Evolutionary conservation across 2,113 vertebrate genomes (phyloP).

Genomic region (Brachypodius melanocephalos): DNA sequence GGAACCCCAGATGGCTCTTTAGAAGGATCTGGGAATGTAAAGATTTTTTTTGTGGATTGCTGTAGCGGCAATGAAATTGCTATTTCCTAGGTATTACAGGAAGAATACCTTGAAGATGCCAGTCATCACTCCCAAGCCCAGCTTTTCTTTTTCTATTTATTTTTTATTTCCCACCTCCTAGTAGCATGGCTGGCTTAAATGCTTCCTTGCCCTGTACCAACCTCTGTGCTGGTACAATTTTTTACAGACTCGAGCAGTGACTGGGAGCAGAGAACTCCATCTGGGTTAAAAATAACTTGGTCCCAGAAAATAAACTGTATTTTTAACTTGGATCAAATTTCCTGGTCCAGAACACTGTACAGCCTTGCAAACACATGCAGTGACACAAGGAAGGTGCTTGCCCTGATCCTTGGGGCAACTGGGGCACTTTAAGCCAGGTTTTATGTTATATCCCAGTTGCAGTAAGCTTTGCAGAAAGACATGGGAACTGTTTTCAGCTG

Average conservation of each 20-base stretch:
- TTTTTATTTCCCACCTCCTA: not conserved
- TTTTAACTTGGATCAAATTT: conserved; percentile 62
- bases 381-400: not conserved
- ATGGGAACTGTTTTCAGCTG: not conserved
- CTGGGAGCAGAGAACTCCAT: conserved; percentile 13
- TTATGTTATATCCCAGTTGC: not conserved
- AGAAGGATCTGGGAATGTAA: not conserved
- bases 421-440: not conserved
- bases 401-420: not conserved
- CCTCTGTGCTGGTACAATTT: not conserved
- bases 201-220: not conserved
- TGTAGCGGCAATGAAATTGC: not conserved
- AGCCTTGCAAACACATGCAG: not conserved
- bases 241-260: not conserved
- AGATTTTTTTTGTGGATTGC: not conserved
- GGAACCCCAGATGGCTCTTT: not conserved
- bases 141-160: too few species aligned
- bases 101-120: not conserved
- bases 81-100: not conserved
- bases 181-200: not conserved
- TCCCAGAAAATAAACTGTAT: conserved; percentile 56
- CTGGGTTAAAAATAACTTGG: conserved; percentile 60
- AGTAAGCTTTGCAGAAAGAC: not conserved
- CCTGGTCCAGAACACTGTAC: not conserved
- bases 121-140: not conserved